Conservation (phyloP, 2,888 invertebrate species). For the Mechanitis mazaeus region DNA sequence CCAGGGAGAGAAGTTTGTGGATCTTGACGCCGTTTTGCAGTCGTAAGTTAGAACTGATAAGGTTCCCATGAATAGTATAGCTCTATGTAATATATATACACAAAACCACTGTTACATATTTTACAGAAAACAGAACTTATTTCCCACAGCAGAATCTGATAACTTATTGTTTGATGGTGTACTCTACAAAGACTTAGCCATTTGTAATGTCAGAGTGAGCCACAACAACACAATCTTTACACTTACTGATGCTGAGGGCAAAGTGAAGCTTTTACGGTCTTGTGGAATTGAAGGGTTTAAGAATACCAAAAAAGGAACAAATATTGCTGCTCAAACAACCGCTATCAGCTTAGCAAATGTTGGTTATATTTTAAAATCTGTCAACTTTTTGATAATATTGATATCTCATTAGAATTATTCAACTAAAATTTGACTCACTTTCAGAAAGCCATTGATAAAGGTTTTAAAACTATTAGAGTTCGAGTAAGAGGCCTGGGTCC, state of each 20-base stretch:
- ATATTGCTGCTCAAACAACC: slow-evolving; percentile 96
- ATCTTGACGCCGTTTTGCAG: slow-evolving; percentile 80
- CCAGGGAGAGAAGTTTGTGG: slow-evolving; percentile 82
- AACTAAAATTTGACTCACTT: slow-evolving; percentile 40
- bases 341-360: slow-evolving; percentile 88
- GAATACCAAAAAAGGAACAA: slow-evolving; percentile 96
- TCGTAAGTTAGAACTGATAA: slow-evolving; percentile 53
- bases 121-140: slow-evolving; percentile 81
- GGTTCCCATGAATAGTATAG: neutral
- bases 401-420: slow-evolving; percentile 4
- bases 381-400: slow-evolving; percentile 1
- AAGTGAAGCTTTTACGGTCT: slow-evolving; percentile 78
- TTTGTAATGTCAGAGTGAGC: slow-evolving; percentile 88
- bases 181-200: slow-evolving; percentile 86
- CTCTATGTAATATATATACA: slow-evolving; percentile 37
- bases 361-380: slow-evolving; percentile 43
- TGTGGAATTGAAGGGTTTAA: slow-evolving; percentile 97
- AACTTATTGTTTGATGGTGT: slow-evolving; percentile 84
- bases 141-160: slow-evolving; percentile 85
- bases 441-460: slow-evolving; percentile 83
- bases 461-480: slow-evolving; percentile 85
- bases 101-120: slow-evolving; percentile 6
- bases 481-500: slow-evolving; percentile 90
- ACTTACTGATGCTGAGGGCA: slow-evolving; percentile 83
- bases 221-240: slow-evolving; percentile 92